Evolutionary conservation across 2,113 vertebrate genomes (phyloP).

Genomic region (Numenius arquata): DNA sequence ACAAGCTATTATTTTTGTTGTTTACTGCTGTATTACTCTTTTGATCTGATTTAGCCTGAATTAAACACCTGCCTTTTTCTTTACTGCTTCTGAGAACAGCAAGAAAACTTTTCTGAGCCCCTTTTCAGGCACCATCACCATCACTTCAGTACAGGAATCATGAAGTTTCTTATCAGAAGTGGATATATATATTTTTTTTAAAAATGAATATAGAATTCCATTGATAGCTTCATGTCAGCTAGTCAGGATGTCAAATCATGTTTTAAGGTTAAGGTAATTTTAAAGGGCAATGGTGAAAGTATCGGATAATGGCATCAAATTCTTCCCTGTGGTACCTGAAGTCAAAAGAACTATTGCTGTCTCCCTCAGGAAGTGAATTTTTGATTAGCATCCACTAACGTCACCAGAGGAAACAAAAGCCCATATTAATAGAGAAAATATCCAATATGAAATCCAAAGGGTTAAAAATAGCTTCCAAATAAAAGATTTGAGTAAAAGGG

Average conservation of each 20-base stretch:
- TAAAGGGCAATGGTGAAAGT: background rate
- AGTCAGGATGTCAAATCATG: background rate
- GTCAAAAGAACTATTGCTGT: background rate
- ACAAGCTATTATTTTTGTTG: background rate
- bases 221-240: background rate
- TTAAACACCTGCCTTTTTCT: background rate
- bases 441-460: background rate
- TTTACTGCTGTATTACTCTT: background rate
- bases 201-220: background rate
- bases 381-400: background rate
- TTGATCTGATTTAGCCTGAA: background rate
- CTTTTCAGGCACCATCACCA: background rate
- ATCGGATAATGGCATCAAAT: background rate
- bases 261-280: conserved; percentile 32
- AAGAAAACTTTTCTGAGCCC: background rate
- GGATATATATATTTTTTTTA: background rate
- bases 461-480: background rate
- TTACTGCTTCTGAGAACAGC: background rate
- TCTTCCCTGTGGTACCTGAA: background rate
- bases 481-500: background rate
- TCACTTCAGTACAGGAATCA: background rate
- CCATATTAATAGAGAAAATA: background rate
- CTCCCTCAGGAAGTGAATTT: background rate
- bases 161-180: background rate
- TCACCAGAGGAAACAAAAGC: background rate